Percentiles rank a stretch among this genome's conserved stretches.
These are phyloP conservation scores for Nothobranchius kuhntae DNA, from an alignment of 2,113 vertebrate species.

Conservation along the genomic window DNA sequence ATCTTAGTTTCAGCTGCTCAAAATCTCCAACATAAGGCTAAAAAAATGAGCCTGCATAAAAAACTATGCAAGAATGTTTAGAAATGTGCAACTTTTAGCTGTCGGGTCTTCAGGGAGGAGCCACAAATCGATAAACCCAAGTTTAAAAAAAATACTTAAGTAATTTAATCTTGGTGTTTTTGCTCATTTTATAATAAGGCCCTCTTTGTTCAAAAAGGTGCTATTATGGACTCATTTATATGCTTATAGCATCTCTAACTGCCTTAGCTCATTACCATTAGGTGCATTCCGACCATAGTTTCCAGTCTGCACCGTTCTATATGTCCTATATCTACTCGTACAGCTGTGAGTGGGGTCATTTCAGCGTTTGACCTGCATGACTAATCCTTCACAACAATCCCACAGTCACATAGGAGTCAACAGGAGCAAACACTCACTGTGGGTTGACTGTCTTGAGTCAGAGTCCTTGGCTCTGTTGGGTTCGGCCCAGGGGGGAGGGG, in stretches of 20 bases:
- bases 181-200: too few species aligned
- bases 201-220: too few species aligned
- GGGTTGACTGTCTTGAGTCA: conserved; percentile 43
- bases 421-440: conserved; percentile 44
- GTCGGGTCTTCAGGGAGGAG: too few species aligned
- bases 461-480: conserved; percentile 3
- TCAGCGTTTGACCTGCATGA: conserved; percentile 47
- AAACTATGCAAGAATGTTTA: too few species aligned
- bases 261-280: not conserved
- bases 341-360: conserved; percentile 41
- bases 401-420: conserved; percentile 44
- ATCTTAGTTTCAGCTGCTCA: too few species aligned
- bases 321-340: conserved; percentile 36
- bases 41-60: too few species aligned
- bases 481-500: conserved; percentile 21
- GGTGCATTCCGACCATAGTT: not conserved
- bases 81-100: too few species aligned
- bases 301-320: conserved; percentile 24
- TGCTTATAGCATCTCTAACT: not conserved
- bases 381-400: conserved; percentile 53
- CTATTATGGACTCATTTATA: too few species aligned
- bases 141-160: too few species aligned
- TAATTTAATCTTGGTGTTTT: too few species aligned
- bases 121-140: too few species aligned
- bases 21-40: too few species aligned